A percentile compares a stretch with the other conserved stretches of the same genome.
These are phyloP conservation scores for Procambarus virginalis DNA, from an alignment of 1,140 invertebrate species.

Conservation along the genomic window DNA sequence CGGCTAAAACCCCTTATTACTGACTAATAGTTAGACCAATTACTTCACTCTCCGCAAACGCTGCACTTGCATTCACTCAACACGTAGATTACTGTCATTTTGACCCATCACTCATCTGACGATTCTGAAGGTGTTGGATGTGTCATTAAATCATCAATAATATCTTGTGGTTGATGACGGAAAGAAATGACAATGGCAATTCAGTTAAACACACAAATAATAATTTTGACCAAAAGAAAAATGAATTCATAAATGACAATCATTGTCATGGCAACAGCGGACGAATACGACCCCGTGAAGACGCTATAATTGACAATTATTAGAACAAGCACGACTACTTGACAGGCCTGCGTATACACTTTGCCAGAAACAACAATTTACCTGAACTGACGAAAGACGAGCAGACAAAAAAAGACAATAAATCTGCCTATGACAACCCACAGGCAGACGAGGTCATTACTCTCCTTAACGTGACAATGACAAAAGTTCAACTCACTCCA, in stretches of 20 bases:
- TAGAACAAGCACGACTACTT: too few relatives aligned
- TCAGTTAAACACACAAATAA: too few relatives aligned
- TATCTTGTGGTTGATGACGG: neutral
- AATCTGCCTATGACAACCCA: neutral
- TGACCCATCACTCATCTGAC: neutral
- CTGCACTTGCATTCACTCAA: neutral
- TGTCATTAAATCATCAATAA: neutral
- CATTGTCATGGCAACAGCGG: too few relatives aligned
- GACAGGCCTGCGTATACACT: too few relatives aligned
- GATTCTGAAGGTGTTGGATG: neutral
- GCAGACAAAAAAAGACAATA: neutral
- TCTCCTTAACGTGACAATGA: neutral
- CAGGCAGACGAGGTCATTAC: neutral
- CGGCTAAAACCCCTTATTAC: conserved; percentile 17
- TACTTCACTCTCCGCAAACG: neutral
- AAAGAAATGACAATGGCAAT: too few relatives aligned
- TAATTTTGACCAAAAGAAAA: too few relatives aligned
- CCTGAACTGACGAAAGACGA: neutral
- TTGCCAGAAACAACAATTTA: neutral
- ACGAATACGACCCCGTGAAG: too few relatives aligned
- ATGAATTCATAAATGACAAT: too few relatives aligned
- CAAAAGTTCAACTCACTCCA: neutral
- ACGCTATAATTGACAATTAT: too few relatives aligned
- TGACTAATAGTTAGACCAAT: conserved; percentile 11
- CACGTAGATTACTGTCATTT: too few relatives aligned